Percentiles rank a stretch among this genome's conserved stretches.
Conservation (phyloP, 2,113 vertebrate genomes). For the Amphiprion percula region DNA sequence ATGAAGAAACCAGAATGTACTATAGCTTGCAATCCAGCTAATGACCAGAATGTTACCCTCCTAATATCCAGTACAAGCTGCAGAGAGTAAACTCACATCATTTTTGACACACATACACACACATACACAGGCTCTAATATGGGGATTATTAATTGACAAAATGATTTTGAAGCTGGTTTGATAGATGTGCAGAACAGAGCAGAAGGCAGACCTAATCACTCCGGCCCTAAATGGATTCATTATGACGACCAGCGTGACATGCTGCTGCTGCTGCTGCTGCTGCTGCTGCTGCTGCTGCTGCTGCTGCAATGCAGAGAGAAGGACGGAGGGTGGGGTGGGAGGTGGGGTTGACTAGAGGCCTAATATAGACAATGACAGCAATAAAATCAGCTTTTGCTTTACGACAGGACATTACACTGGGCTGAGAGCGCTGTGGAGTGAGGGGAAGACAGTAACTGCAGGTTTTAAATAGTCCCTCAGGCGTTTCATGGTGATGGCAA, state of each 20-base stretch:
- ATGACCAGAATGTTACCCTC: background rate
- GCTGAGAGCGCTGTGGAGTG: slow-evolving; percentile 10
- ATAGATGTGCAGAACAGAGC: slow-evolving; percentile 70
- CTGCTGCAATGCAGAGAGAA: slow-evolving; percentile 75
- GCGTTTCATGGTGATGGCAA: background rate
- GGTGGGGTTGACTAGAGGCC: slow-evolving; percentile 28
- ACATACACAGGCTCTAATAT: slow-evolving; percentile 47
- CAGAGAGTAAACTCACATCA: background rate
- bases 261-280: slow-evolving; percentile 33
- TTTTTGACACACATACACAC: background rate
- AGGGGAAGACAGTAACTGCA: background rate
- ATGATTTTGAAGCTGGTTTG: slow-evolving; percentile 71
- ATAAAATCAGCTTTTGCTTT: slow-evolving; percentile 68
- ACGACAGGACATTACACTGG: slow-evolving; percentile 32
- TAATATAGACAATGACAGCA: slow-evolving; percentile 53
- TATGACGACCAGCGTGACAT: slow-evolving; percentile 60
- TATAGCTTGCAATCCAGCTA: background rate
- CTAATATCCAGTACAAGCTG: background rate
- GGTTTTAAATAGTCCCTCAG: background rate
- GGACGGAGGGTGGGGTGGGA: background rate
- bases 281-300: slow-evolving; percentile 47
- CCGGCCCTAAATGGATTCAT: slow-evolving; percentile 75
- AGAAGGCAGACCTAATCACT: slow-evolving; percentile 72
- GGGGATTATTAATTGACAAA: slow-evolving; percentile 76
- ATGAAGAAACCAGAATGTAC: background rate